A percentile compares a stretch with the other conserved stretches of the same genome.
These are phyloP conservation scores for Sthenelais limicola DNA, from an alignment of 2,888 invertebrate genomes.

Conservation along the genomic window DNA sequence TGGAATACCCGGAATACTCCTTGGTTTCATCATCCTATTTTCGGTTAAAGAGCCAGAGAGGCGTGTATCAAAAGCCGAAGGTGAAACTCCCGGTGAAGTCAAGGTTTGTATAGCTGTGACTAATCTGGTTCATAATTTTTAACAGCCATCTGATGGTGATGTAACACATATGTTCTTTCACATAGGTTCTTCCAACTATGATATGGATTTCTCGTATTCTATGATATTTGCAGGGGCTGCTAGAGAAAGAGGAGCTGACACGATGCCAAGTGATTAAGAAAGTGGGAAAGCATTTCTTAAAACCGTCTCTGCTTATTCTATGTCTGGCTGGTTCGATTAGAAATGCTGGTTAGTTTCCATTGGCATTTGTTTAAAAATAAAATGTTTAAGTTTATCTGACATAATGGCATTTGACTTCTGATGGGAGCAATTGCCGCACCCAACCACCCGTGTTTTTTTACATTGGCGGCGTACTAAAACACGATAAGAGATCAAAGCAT, in stretches of 20 bases:
- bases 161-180: too few relatives aligned
- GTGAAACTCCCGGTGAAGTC: background rate
- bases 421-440: too few relatives aligned
- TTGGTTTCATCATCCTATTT: conserved; percentile 67
- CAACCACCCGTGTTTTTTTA: too few relatives aligned
- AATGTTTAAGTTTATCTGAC: too few relatives aligned
- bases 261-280: background rate
- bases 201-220: too few relatives aligned
- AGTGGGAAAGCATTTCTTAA: conserved; percentile 57
- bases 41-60: conserved; percentile 69
- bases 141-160: too few relatives aligned
- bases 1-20: conserved; percentile 70
- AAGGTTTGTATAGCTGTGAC: background rate
- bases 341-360: conserved; percentile 69
- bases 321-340: conserved; percentile 71
- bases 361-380: too few relatives aligned
- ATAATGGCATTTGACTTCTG: too few relatives aligned
- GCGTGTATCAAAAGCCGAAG: background rate
- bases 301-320: conserved; percentile 68
- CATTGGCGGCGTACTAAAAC: too few relatives aligned
- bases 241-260: background rate
- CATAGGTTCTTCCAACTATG: too few relatives aligned
- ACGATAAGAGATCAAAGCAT: too few relatives aligned
- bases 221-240: background rate
- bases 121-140: too few relatives aligned